Conservation (phyloP, 2,888 invertebrate genomes). For the Podabrus alpinus region DNA sequence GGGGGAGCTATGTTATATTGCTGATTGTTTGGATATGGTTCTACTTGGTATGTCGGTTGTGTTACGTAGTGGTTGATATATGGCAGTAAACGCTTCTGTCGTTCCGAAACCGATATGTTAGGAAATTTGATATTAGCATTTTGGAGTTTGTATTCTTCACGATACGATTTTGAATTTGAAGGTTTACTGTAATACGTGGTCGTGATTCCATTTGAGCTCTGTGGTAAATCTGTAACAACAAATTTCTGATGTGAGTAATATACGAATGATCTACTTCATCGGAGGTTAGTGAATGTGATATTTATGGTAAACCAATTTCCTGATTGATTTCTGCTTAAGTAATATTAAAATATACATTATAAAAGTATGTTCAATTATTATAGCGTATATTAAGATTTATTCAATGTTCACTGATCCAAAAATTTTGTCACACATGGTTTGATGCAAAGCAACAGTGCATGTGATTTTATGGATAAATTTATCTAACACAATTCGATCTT, state of each 20-base stretch:
- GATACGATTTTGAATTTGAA: conserved; percentile 35
- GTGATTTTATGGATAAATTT: not conserved
- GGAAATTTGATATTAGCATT: conserved; percentile 50
- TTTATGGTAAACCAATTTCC: not conserved
- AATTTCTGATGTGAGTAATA: not conserved
- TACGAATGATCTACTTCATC: not conserved
- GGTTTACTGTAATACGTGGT: conserved; percentile 52
- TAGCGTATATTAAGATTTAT: not conserved
- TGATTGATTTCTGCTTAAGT: not conserved
- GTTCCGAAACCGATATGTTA: conserved; percentile 58
- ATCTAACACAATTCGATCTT: not conserved
- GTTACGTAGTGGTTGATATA: conserved; percentile 81
- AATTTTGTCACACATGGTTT: not conserved
- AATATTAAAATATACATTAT: not conserved
- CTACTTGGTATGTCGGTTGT: conserved; percentile 46
- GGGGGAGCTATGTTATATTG: conserved; percentile 53
- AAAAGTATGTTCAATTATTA: not conserved
- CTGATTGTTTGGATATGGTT: conserved; percentile 37
- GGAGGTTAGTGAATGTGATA: conserved; percentile 1
- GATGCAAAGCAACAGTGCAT: not conserved
- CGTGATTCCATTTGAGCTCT: conserved; percentile 41
- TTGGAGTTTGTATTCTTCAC: conserved; percentile 31
- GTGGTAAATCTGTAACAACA: conserved; percentile 38
- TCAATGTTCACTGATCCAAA: not conserved
- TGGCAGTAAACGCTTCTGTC: conserved; percentile 78